Evolutionary conservation across 2,113 vertebrate species (phyloP).

Genomic region (Tragelaphus buxtoni): DNA sequence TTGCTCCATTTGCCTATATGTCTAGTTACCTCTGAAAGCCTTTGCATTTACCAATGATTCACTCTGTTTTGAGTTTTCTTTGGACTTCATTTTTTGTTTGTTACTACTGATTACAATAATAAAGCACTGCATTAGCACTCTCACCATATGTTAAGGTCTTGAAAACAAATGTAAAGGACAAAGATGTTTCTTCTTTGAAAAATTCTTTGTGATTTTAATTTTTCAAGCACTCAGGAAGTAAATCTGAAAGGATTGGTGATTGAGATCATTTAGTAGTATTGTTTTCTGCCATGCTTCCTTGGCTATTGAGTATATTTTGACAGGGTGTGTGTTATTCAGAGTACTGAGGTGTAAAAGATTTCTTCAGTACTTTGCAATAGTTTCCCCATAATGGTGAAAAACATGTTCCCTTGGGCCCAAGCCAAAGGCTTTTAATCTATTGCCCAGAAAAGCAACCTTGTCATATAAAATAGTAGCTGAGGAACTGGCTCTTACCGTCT

Average conservation of each 20-base stretch:
- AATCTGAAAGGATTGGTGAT: constrained; percentile 55
- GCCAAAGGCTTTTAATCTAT: constrained; percentile 21
- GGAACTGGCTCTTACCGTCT: neutral
- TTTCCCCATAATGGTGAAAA: neutral
- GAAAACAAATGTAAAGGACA: constrained; percentile 32
- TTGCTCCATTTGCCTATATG: neutral
- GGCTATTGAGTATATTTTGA: neutral
- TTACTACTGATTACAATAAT: constrained; percentile 15
- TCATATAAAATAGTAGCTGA: neutral
- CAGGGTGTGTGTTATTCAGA: neutral
- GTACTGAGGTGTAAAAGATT: neutral
- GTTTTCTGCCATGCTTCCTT: neutral
- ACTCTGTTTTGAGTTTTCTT: neutral
- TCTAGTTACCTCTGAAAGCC: neutral
- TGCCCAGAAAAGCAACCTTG: neutral
- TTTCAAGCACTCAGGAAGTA: constrained; percentile 49
- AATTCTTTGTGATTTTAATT: constrained; percentile 54
- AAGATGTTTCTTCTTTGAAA: constrained; percentile 48
- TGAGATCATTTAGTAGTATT: constrained; percentile 45
- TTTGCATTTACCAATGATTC: neutral
- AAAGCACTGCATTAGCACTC: neutral
- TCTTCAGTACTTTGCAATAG: neutral
- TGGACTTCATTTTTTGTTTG: neutral
- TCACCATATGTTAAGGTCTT: neutral
- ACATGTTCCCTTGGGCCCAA: neutral